Conservation (phyloP, 2,888 invertebrate genomes). For the Xestia xanthographa region DNA sequence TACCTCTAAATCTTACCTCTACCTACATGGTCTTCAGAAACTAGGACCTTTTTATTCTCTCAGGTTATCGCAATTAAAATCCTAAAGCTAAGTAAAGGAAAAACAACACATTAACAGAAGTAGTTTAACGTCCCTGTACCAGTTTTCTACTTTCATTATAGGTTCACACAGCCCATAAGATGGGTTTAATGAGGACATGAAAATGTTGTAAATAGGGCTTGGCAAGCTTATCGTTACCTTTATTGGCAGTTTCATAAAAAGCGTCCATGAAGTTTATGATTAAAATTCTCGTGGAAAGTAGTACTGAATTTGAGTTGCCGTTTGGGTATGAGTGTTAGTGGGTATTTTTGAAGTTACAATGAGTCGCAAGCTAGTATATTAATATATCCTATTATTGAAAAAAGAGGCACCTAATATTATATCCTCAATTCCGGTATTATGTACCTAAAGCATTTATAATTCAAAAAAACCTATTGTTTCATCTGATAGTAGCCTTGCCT, state of each 20-base stretch:
- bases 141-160: slow-evolving; percentile 54
- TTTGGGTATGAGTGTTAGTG: background rate
- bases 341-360: background rate
- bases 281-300: background rate
- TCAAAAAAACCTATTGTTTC: background rate
- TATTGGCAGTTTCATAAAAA: slow-evolving; percentile 30
- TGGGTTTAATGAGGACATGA: slow-evolving; percentile 41
- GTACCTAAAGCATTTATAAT: background rate
- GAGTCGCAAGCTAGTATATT: background rate
- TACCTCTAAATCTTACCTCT: background rate
- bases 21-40: background rate
- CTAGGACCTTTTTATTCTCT: background rate
- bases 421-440: background rate
- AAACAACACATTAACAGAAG: slow-evolving; percentile 25
- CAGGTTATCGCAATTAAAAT: background rate
- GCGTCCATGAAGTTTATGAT: slow-evolving; percentile 1
- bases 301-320: background rate
- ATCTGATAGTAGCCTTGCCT: background rate
- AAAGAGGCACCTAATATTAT: background rate
- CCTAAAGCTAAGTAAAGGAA: slow-evolving; percentile 18
- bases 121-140: slow-evolving; percentile 40
- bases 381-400: background rate
- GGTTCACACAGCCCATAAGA: slow-evolving; percentile 31
- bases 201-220: slow-evolving; percentile 37
- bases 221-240: slow-evolving; percentile 15